These are phyloP conservation scores for Toxostoma redivivum DNA, from an alignment of 2,113 vertebrate genomes.

Conservation along the genomic window DNA sequence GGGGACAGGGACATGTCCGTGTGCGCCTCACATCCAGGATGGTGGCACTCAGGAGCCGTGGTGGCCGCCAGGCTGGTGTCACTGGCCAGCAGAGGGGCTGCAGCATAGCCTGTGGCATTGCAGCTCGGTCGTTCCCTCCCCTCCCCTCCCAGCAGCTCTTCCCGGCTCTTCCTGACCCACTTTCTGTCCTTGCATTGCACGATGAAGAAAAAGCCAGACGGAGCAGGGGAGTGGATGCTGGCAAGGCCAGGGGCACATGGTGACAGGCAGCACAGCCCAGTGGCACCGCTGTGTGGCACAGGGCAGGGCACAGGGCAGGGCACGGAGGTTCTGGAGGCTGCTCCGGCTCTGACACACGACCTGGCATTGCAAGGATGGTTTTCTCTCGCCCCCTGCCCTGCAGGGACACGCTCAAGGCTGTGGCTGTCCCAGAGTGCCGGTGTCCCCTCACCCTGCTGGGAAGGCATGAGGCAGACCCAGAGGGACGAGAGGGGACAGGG, in stretches of 20 bases:
- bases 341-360: not conserved
- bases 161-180: not conserved
- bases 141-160: not conserved
- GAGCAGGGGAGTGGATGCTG: not conserved
- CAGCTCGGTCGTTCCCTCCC: not conserved
- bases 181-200: not conserved
- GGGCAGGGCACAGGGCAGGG: not conserved
- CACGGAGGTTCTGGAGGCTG: not conserved
- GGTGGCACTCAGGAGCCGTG: fast-evolving
- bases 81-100: not conserved
- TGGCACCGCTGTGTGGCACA: fast-evolving
- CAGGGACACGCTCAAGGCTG: not conserved
- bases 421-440: not conserved
- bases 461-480: not conserved
- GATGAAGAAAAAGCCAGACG: not conserved
- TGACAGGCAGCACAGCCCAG: not conserved
- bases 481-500: not conserved
- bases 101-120: not conserved
- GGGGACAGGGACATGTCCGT: fast-evolving
- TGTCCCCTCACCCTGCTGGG: not conserved
- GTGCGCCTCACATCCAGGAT: not conserved
- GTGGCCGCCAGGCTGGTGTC: not conserved
- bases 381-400: not conserved
- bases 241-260: fast-evolving
- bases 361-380: fast-evolving